Evolutionary conservation across 2,888 invertebrate genomes (phyloP).

Genomic region (Holacanthella duospinosa): DNA sequence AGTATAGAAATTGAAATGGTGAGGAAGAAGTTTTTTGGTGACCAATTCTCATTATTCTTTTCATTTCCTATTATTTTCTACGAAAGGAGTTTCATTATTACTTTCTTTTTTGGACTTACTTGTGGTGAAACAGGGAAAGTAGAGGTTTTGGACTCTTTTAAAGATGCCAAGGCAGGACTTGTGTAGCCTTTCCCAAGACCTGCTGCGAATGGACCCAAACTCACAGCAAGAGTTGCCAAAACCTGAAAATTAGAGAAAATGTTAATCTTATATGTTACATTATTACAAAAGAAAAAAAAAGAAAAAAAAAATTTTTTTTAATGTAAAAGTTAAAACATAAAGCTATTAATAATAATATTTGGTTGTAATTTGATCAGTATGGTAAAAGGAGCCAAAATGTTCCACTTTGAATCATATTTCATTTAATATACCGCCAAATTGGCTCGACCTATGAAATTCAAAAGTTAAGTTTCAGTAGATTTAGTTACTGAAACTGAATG

Average conservation of each 20-base stretch:
- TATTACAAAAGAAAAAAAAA: no score
- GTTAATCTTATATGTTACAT: neutral
- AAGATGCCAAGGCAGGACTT: constrained; percentile 67
- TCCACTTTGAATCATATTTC: no score
- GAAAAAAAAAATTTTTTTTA: neutral
- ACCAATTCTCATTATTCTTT: neutral
- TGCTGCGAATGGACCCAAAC: constrained; percentile 66
- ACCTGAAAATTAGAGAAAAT: constrained; percentile 47
- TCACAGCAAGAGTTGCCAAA: constrained; percentile 64
- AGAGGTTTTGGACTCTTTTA: constrained; percentile 48
- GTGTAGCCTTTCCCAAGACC: constrained; percentile 73
- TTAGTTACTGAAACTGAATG: no score
- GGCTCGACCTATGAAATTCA: no score
- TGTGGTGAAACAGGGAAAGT: constrained; percentile 36
- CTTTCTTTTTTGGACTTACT: constrained; percentile 22
- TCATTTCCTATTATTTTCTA: neutral
- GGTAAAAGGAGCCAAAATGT: no score
- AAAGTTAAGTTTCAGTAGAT: no score
- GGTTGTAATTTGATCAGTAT: no score
- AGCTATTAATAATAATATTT: no score
- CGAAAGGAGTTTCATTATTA: neutral
- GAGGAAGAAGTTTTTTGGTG: neutral
- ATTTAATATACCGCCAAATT: no score
- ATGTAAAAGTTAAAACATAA: neutral
- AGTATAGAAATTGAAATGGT: no score